These are phyloP conservation scores for Drosophila biarmipes DNA, from an alignment of 1,140 invertebrate genomes.

Conservation along the genomic window DNA sequence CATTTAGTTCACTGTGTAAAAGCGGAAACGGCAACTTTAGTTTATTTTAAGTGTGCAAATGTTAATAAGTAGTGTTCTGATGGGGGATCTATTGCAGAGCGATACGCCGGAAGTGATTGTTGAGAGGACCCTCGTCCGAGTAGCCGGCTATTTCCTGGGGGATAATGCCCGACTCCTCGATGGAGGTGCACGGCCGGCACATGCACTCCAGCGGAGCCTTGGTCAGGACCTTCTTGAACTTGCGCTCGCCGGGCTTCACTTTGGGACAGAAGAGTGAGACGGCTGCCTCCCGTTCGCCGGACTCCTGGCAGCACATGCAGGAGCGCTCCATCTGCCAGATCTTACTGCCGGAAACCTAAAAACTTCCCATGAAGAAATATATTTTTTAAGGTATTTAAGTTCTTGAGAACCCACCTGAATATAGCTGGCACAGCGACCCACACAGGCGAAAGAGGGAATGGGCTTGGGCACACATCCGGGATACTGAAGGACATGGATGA, in stretches of 20 bases:
- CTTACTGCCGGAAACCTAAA: conserved; percentile 95
- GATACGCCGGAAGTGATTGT: conserved; percentile 89
- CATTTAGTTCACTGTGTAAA: conserved; percentile 23
- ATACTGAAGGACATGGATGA: conserved; percentile 96
- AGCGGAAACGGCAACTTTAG: conserved; percentile 45
- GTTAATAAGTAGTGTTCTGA: conserved; percentile 14
- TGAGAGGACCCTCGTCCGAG: conserved; percentile 91
- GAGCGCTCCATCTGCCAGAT: conserved; percentile 98
- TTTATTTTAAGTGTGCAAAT: conserved; percentile 60
- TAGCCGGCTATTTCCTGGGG: conserved; percentile 96
- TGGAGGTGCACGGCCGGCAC: conserved; percentile 95
- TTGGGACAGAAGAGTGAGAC: conserved; percentile 95
- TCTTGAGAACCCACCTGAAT: conserved; percentile 89
- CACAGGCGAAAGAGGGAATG: conserved; percentile 96
- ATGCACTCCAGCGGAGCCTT: conserved; percentile 96
- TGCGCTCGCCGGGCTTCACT: conserved; percentile 92
- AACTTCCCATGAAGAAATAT: too few species aligned
- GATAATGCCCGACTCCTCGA: conserved; percentile 94
- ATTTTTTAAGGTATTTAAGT: background rate
- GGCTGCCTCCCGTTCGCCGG: conserved; percentile 94
- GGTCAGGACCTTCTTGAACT: conserved; percentile 94
- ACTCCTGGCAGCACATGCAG: conserved; percentile 97
- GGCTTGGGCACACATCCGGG: conserved; percentile 96
- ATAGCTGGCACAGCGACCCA: conserved; percentile 95
- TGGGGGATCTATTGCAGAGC: conserved; percentile 77